Conservation (phyloP, 2,888 invertebrate species). For the Anthophora plumipes region DNA sequence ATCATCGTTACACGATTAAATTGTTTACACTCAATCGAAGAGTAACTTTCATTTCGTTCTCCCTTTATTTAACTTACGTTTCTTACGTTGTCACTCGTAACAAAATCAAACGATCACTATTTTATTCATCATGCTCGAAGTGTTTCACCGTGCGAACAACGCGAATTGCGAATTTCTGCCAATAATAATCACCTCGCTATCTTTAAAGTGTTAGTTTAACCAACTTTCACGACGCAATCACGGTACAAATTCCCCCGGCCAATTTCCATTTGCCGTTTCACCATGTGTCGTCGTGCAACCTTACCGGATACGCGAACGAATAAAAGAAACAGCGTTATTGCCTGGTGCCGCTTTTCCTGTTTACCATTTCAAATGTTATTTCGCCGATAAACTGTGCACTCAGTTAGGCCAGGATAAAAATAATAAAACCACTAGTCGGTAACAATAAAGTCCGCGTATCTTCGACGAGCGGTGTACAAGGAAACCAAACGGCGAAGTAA, state of each 20-base stretch:
- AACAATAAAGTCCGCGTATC: slow-evolving; percentile 25
- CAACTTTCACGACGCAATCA: slow-evolving; percentile 19
- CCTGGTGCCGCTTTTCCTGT: not conserved
- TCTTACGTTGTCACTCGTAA: not conserved
- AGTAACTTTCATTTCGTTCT: not conserved
- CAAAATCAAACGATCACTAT: not conserved
- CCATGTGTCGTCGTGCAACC: not conserved
- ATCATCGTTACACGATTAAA: not conserved
- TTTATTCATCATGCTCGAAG: not conserved
- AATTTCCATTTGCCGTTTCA: slow-evolving; percentile 20
- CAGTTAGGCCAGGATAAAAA: not conserved
- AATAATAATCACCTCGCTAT: not conserved
- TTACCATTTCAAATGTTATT: slow-evolving; percentile 16
- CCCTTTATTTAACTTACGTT: not conserved
- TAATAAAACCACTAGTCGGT: not conserved
- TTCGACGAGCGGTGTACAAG: slow-evolving; percentile 7
- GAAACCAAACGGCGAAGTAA: slow-evolving; percentile 15
- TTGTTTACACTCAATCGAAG: not conserved
- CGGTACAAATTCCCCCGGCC: not conserved
- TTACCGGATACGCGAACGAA: not conserved
- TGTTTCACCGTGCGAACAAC: no score
- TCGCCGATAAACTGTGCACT: slow-evolving; percentile 15
- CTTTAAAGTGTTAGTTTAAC: not conserved
- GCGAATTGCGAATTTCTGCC: slow-evolving; percentile 4
- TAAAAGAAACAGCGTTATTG: not conserved